phyloP scores from a whole-genome alignment of 2,113 vertebrate species.

The Ginglymostoma cirratum region DNA sequence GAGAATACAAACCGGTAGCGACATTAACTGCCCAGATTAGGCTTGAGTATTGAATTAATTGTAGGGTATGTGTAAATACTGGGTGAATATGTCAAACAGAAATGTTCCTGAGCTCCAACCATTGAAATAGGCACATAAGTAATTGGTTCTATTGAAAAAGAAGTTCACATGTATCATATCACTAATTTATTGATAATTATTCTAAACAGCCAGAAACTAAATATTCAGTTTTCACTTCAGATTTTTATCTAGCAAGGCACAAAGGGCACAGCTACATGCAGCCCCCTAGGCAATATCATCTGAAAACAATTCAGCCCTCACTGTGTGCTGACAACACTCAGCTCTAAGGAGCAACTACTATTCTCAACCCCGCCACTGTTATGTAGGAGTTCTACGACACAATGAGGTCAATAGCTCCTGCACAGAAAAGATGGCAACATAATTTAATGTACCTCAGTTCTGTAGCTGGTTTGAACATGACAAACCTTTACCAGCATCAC shows the following conservation, averaged over 20 bases:
- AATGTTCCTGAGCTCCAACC: not conserved
- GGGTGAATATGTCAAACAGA: not conserved
- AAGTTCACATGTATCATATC: not conserved
- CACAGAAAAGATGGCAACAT: not conserved
- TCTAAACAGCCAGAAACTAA: not conserved
- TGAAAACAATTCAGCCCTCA: not conserved
- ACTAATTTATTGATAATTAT: not conserved
- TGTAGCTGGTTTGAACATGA: not conserved
- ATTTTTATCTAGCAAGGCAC: not conserved
- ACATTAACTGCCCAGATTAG: not conserved
- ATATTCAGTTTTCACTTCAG: not conserved
- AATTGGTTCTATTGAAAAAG: not conserved
- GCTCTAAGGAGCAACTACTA: not conserved
- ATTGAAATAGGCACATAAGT: not conserved
- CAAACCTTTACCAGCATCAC: not conserved
- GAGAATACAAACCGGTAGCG: not conserved
- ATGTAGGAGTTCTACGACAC: not conserved
- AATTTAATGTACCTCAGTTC: not conserved
- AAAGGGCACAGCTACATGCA: not conserved
- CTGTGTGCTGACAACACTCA: not conserved
- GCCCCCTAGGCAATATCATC: not conserved
- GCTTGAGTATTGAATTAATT: too few species aligned
- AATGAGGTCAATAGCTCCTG: not conserved
- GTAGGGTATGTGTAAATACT: not conserved
- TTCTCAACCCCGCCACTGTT: not conserved